phyloP scores from a whole-genome alignment of 1,140 invertebrate genomes.

The Rhynchophorus ferrugineus region DNA sequence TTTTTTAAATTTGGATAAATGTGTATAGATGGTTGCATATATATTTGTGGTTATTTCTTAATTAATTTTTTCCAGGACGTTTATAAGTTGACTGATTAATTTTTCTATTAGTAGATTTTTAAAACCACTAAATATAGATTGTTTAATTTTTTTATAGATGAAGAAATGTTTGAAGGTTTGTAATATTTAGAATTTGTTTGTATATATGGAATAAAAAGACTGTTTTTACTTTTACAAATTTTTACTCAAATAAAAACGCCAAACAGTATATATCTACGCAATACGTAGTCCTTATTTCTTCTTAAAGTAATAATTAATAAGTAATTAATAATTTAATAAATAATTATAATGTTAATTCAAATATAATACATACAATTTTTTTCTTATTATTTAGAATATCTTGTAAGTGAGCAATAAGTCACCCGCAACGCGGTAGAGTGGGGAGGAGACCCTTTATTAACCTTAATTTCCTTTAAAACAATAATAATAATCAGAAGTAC shows the following conservation, averaged over 20 bases:
- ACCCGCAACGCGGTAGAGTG: conserved; percentile 34
- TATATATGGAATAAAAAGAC: neutral
- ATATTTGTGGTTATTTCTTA: no score
- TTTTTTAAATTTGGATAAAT: no score
- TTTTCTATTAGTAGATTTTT: no score
- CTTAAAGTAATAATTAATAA: conserved; percentile 15
- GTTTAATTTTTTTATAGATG: no score
- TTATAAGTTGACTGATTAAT: no score
- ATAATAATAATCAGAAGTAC: no score
- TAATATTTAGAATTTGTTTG: no score
- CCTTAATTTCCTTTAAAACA: conserved; percentile 1
- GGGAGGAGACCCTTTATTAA: conserved; percentile 13
- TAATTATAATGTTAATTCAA: conserved; percentile 36
- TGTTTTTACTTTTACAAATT: conserved; percentile 23
- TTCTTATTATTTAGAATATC: conserved; percentile 43
- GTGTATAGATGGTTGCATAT: no score
- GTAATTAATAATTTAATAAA: conserved; percentile 29
- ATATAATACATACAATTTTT: conserved; percentile 39
- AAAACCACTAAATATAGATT: no score
- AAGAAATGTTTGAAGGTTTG: no score
- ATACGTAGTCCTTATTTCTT: conserved; percentile 34
- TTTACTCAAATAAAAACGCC: conserved; percentile 43
- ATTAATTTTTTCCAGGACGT: no score
- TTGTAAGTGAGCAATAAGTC: conserved; percentile 40
- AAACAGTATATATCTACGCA: conserved; percentile 41